These are phyloP conservation scores for Sebastes schlegelii DNA, from an alignment of 2,113 vertebrate genomes.

Conservation along the genomic window DNA sequence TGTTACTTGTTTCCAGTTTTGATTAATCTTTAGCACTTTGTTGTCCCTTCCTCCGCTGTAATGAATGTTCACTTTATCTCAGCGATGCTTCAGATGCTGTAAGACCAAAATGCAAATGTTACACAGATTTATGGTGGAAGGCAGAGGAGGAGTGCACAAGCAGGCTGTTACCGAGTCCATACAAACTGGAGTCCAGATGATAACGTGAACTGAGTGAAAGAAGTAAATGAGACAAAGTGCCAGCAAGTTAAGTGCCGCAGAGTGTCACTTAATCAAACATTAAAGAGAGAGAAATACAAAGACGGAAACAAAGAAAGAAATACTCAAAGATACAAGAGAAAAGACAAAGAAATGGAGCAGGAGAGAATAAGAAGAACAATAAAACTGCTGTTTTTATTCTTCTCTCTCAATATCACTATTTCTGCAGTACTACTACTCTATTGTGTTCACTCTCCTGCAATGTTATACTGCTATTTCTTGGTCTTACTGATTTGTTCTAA, in stretches of 20 bases:
- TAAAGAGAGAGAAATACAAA: neutral
- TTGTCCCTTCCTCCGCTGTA: slow-evolving; percentile 32
- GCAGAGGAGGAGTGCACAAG: neutral
- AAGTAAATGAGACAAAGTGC: slow-evolving; percentile 34
- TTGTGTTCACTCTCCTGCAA: slow-evolving; percentile 17
- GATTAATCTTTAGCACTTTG: slow-evolving; percentile 50
- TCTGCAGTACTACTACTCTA: neutral
- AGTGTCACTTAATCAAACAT: slow-evolving; percentile 33
- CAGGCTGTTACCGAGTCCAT: slow-evolving; percentile 12
- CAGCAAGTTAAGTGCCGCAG: neutral
- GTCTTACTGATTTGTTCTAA: slow-evolving; percentile 26
- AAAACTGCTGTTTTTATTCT: slow-evolving; percentile 5
- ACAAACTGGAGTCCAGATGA: slow-evolving; percentile 10
- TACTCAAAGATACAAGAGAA: neutral
- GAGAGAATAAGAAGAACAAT: neutral
- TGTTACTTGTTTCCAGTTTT: slow-evolving; percentile 23
- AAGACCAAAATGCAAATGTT: slow-evolving; percentile 42
- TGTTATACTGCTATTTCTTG: slow-evolving; percentile 9
- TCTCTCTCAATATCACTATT: neutral
- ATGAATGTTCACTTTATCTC: slow-evolving; percentile 44
- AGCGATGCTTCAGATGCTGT: neutral
- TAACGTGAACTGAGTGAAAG: neutral
- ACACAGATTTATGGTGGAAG: slow-evolving; percentile 35
- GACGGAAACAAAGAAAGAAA: neutral
- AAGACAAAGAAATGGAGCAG: neutral